Evolutionary conservation across 2,113 vertebrate genomes (phyloP).

Genomic region (Pachycephala philippinensis): DNA sequence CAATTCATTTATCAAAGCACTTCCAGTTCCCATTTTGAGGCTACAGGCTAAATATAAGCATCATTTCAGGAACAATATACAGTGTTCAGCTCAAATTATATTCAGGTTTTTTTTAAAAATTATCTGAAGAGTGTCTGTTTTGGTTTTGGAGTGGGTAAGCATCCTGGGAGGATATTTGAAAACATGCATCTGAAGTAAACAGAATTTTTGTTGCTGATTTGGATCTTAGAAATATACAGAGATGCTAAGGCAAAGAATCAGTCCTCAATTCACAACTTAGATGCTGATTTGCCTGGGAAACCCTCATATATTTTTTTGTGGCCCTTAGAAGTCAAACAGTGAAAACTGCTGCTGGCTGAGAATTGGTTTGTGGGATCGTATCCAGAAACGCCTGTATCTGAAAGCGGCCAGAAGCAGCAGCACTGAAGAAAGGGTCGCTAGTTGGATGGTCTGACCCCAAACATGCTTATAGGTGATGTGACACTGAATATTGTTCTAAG

Average conservation of each 20-base stretch:
- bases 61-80: background rate
- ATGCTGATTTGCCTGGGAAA: background rate
- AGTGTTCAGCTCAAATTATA: background rate
- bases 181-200: background rate
- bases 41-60: conserved; percentile 29
- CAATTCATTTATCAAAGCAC: conserved; percentile 47
- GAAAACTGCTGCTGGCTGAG: background rate
- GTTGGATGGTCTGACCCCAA: background rate
- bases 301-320: background rate
- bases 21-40: conserved; percentile 60
- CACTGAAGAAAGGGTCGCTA: background rate
- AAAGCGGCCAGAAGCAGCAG: background rate
- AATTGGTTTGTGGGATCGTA: background rate
- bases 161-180: background rate
- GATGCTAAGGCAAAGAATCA: background rate
- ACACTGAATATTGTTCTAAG: background rate
- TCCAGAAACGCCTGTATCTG: background rate
- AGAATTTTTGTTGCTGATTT: background rate
- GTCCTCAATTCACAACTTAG: background rate
- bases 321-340: background rate
- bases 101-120: background rate
- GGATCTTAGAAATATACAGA: background rate
- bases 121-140: background rate
- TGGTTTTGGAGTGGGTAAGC: background rate
- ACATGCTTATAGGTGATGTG: background rate